Percentiles rank a stretch among this genome's conserved stretches.
phyloP scores from a whole-genome alignment of 2,888 invertebrate species.

The Lasioglossum malachurum region DNA sequence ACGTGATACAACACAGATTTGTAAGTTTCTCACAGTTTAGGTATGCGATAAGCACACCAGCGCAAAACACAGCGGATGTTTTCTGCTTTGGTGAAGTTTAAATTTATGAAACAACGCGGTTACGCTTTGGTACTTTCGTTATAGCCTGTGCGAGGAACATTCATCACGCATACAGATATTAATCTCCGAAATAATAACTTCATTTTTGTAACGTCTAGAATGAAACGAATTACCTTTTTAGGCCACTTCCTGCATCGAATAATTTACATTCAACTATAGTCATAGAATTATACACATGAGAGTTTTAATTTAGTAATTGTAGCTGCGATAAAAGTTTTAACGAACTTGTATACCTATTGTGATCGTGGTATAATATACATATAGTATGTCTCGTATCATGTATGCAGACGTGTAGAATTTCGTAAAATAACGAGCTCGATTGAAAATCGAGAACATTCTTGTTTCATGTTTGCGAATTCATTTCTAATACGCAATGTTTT shows the following conservation, averaged over 20 bases:
- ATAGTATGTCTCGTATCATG: neutral
- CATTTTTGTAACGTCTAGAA: conserved; percentile 21
- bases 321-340: neutral
- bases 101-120: conserved; percentile 35
- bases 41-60: neutral
- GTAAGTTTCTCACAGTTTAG: neutral
- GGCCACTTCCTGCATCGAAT: conserved; percentile 3
- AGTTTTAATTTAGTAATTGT: neutral
- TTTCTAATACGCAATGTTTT: neutral
- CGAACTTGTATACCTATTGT: neutral
- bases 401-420: neutral
- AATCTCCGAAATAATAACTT: conserved; percentile 28
- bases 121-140: conserved; percentile 29
- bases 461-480: neutral
- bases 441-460: neutral
- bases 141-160: neutral
- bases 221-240: neutral
- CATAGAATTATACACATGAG: neutral
- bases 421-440: neutral
- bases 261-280: neutral
- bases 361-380: neutral
- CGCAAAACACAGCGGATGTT: conserved; percentile 1
- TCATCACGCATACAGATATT: neutral
- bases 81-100: conserved; percentile 30
- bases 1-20: neutral